Evolutionary conservation across 2,113 vertebrate species (phyloP), one percentile per base, ranked within the genome.

Genomic region (Acrocephalus kingi): DNA sequence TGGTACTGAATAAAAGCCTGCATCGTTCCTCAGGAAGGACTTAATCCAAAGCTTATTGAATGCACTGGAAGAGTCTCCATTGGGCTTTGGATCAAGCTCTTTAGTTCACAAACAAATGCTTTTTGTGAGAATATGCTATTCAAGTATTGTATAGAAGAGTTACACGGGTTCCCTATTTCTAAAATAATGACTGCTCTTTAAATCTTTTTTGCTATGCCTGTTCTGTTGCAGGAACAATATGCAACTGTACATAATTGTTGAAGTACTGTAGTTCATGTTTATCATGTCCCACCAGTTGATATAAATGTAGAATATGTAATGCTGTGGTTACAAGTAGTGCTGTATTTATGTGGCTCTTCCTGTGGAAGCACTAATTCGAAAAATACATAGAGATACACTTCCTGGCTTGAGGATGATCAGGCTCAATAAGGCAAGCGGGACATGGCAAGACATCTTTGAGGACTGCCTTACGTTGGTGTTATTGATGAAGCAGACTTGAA

Each of bases 11-110:
- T 95, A 88, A 96, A 94, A 67, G 37, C 33, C 58, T 71, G 63
- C 96, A 96, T 97, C 95, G 87, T 92, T 96, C 89, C 90, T 95
- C 92, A 88, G 91, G 75, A 95, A 95, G 75, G 75, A 95, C 74
- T 94, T 96, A 96, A 96, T 97, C 95, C 87, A 87, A 96, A 85
- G 78, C 74, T 82, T 69, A 85, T 2, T 95, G 84, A 97, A 95
- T 76, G 52, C 80, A 81, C 63, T 94, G 81, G 78, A 93, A 95
- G 78, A 95, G 81, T 51, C 71, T 93, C 52, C 91, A 89, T 0
- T 87, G 63, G 87, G 82, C 84, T 94, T 87, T 55, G 55, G 78
- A 87, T 94, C 94, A 92, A 89, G 93, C 62, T 84, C 43, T 87
- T 95, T 75, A 94, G 81, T 54, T 66, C 90, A 77, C 63, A 88